These are phyloP conservation scores for Agapornis canus DNA, from an alignment of 2,797 vertebrate genomes.

Conservation along the genomic window DNA sequence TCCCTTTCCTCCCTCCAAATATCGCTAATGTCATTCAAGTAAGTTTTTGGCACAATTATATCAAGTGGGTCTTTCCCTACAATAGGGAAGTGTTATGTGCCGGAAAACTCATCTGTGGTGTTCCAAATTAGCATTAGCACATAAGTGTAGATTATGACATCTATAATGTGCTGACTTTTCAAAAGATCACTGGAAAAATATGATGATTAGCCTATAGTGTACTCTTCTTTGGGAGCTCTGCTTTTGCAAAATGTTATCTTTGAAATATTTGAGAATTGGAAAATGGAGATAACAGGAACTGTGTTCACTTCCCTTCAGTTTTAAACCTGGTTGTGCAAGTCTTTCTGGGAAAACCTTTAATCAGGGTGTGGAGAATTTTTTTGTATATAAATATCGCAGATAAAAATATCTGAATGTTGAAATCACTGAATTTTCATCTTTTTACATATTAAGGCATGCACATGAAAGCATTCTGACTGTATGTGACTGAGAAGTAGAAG, in stretches of 20 bases:
- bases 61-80: neutral
- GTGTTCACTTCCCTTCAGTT: neutral
- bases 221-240: neutral
- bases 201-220: fast-evolving
- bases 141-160: neutral
- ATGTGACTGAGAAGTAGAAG: neutral
- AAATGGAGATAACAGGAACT: neutral
- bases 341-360: neutral
- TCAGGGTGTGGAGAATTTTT: neutral
- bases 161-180: neutral
- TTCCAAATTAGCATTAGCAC: neutral
- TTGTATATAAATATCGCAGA: neutral
- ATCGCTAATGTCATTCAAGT: neutral
- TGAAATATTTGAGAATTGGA: neutral
- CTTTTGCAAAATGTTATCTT: neutral
- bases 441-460: neutral
- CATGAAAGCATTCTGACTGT: neutral
- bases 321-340: neutral
- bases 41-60: neutral
- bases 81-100: neutral
- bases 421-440: fast-evolving
- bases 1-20: neutral
- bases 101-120: neutral
- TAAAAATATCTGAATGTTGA: fast-evolving
- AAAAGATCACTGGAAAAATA: neutral